A percentile compares a stretch with the other conserved stretches of the same genome.
Evolutionary conservation across 2,113 vertebrate species (phyloP).

Genomic region (Nanorana parkeri): DNA sequence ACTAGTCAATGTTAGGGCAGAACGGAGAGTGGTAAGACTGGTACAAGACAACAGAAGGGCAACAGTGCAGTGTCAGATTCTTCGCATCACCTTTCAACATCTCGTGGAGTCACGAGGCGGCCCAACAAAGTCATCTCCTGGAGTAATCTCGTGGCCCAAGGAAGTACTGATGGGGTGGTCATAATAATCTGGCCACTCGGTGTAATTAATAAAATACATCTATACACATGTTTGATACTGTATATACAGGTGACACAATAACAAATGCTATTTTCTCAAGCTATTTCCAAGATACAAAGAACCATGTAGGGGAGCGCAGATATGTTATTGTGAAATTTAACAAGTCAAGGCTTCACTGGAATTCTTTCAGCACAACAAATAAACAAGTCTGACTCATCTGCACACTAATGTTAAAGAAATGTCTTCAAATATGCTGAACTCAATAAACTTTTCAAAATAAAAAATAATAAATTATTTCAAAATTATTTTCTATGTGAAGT

Average conservation of each 20-base stretch:
- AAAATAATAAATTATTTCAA: background rate
- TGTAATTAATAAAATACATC: background rate
- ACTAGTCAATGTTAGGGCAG: too few relatives aligned
- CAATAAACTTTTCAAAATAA: background rate
- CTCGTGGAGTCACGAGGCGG: too few relatives aligned
- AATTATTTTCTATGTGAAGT: too few relatives aligned
- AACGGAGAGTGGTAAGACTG: too few relatives aligned
- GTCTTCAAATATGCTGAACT: slow-evolving; percentile 16
- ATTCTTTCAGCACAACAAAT: slow-evolving; percentile 22
- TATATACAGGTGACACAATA: background rate
- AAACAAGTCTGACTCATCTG: slow-evolving; percentile 14
- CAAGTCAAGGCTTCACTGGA: slow-evolving; percentile 11
- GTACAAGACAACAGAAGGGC: too few relatives aligned
- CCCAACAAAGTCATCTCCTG: too few relatives aligned
- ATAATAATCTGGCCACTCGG: too few relatives aligned
- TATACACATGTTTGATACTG: too few relatives aligned
- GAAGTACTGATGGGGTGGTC: too few relatives aligned
- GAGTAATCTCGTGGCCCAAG: too few relatives aligned
- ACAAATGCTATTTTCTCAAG: background rate
- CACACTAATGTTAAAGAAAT: slow-evolving; percentile 21
- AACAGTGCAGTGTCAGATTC: too few relatives aligned
- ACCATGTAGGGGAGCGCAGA: background rate
- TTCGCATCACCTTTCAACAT: too few relatives aligned
- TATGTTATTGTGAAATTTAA: background rate
- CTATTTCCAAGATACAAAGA: background rate